Evolutionary conservation across 2,113 vertebrate species (phyloP), one percentile per base, ranked within the genome.

Genomic region (Toxotes chatareus): DNA sequence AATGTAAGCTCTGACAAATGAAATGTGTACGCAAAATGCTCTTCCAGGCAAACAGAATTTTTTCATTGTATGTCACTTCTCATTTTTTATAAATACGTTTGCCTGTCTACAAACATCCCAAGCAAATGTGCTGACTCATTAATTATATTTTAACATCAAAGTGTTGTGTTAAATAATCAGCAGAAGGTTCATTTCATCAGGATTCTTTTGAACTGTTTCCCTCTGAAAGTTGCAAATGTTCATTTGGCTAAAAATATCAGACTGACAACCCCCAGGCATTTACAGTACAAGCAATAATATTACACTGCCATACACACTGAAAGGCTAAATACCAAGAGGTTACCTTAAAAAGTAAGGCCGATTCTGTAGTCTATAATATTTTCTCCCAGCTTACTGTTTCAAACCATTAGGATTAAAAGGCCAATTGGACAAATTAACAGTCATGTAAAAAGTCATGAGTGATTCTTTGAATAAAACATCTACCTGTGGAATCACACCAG

Each of bases 121-220:
- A 73, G 66, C 67, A 81, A 82, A 27, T 73, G 14, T 83, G 81
- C 83, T 77, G 72, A 88, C n/a, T 87, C 73, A 69, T 27, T 69
- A 34, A 51, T 59, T n/a, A 67, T 64, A 81, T 79, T 85, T 68
- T 67, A 75, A 62, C 81, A 88, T 80, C 79, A 78, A 85, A 87
- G 76, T 21, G 17, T 55, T 11, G 17, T 46, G 55, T 80, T 80
- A 84, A 76, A 83, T 63, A 73, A 65, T 70, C 44, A 60, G 55
- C 27, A 75, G 34, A 68, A 67, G 60, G 63, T 83, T 63, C 6
- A 77, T 59, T 81, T 71, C 12, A 79, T 79, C 31, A 23, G 4
- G 17, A 87, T 76, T 64, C 46, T 17, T 82, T 79, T 89, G 32
- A 87, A 82, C 59, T 0, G 13, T 73, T 76, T 82, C 77, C 46